phyloP scores from a whole-genome alignment of 92 coral and sea anemone species.

The Scolanthus callimorphus region DNA sequence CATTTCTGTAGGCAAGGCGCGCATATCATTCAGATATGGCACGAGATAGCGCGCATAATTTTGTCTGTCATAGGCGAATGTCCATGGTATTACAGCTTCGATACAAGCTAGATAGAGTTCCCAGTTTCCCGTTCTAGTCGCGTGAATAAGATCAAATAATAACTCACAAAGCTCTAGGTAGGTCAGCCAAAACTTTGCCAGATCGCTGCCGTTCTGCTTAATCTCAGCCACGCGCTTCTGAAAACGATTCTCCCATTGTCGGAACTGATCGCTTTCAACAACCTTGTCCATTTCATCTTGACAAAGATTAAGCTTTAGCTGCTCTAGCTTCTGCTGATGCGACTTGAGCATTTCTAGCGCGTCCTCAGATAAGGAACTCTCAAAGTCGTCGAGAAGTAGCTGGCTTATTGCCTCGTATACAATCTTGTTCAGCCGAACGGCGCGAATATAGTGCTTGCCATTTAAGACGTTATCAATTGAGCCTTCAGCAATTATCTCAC shows the following conservation, averaged over 20 bases:
- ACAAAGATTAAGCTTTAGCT: constrained; percentile 28
- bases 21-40: constrained; percentile 49
- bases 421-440: constrained; percentile 55
- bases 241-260: constrained; percentile 22
- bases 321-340: constrained; percentile 14
- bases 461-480: constrained; percentile 25
- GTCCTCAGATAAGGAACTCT: constrained; percentile 19
- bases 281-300: constrained; percentile 44
- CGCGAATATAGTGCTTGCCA: constrained; percentile 39
- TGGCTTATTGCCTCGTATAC: constrained; percentile 44
- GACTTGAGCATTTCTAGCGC: constrained; percentile 7
- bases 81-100: constrained; percentile 62
- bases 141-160: constrained; percentile 43
- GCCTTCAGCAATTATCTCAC: constrained; percentile 34
- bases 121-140: constrained; percentile 53
- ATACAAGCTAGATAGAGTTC: constrained; percentile 56
- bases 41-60: constrained; percentile 42
- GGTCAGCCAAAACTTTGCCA: constrained; percentile 49
- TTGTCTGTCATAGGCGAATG: constrained; percentile 65
- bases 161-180: constrained; percentile 44
- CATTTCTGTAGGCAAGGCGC: constrained; percentile 28
- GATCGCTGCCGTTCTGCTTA: constrained; percentile 45
- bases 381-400: constrained; percentile 43
- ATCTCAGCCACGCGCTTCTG: constrained; percentile 19
- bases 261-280: constrained; percentile 18